These are phyloP conservation scores for Drosophila diplacantha DNA, from an alignment of 2,888 invertebrate species.

Conservation along the genomic window DNA sequence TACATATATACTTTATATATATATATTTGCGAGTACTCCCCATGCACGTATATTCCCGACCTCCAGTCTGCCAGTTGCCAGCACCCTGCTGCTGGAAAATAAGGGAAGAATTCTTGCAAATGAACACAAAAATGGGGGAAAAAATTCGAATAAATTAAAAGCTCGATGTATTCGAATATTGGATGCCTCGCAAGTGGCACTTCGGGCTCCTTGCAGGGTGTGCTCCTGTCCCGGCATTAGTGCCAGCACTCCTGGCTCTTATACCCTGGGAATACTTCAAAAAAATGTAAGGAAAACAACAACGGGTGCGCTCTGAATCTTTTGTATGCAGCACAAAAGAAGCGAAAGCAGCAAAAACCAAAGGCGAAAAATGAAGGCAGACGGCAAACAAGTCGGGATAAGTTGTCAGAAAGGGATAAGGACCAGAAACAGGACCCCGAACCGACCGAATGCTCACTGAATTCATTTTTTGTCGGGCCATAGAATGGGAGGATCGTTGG, in stretches of 20 bases:
- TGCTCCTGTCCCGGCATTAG: neutral
- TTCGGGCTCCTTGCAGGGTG: neutral
- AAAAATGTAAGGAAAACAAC: constrained; percentile 30
- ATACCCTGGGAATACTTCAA: constrained; percentile 16
- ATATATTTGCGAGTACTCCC: constrained; percentile 9
- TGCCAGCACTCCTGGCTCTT: neutral
- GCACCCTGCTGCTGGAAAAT: constrained; percentile 52
- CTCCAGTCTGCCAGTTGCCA: constrained; percentile 36
- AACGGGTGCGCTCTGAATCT: constrained; percentile 53
- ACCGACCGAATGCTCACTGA: constrained; percentile 9
- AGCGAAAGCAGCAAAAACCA: constrained; percentile 45
- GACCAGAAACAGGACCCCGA: constrained; percentile 31
- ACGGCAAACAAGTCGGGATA: constrained; percentile 56
- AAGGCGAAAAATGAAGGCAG: constrained; percentile 23
- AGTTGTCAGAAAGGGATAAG: constrained; percentile 42
- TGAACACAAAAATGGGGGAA: constrained; percentile 68
- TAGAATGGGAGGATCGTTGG: constrained; percentile 6
- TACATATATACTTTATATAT: constrained; percentile 2
- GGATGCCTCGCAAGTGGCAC: constrained; percentile 20
- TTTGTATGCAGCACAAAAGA: constrained; percentile 70
- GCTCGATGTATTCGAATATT: constrained; percentile 20
- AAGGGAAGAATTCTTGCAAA: constrained; percentile 73
- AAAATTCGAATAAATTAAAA: constrained; percentile 28
- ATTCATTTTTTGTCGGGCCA: constrained; percentile 8
- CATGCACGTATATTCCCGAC: constrained; percentile 31